A percentile compares a stretch with the other conserved stretches of the same genome.
Evolutionary conservation across 2,113 vertebrate species (phyloP).

Genomic region (Rafetus swinhoei): DNA sequence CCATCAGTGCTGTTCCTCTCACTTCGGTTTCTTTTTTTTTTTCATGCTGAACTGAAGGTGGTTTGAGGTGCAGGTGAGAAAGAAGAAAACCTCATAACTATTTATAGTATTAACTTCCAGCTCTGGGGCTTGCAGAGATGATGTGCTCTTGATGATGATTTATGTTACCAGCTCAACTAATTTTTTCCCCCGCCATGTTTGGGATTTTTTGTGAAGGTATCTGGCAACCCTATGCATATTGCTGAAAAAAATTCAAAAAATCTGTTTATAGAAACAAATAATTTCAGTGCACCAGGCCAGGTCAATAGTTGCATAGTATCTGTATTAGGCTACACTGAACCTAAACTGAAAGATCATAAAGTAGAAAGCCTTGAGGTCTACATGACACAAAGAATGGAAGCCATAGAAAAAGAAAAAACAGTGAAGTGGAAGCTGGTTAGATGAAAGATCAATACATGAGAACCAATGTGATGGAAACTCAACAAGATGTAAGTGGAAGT

Average conservation of each 20-base stretch:
- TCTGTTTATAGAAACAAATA: background rate
- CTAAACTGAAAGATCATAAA: background rate
- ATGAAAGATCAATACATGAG: background rate
- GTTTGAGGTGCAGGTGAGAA: constrained; percentile 43
- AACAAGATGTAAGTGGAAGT: background rate
- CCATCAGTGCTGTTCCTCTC: constrained; percentile 7
- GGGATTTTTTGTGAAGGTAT: too few relatives aligned
- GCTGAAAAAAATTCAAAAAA: background rate
- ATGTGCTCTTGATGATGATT: background rate
- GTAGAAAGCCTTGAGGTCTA: background rate
- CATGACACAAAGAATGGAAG: background rate
- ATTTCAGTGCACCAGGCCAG: background rate
- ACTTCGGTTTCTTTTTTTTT: background rate
- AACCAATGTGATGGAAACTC: background rate
- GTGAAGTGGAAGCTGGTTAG: background rate
- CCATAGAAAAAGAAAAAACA: background rate
- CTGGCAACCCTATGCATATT: too few relatives aligned
- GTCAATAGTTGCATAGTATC: background rate
- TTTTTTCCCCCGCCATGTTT: too few relatives aligned
- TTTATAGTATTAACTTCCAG: constrained; percentile 52
- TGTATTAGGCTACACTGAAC: background rate
- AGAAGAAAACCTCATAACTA: background rate
- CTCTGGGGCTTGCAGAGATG: background rate
- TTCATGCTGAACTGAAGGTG: constrained; percentile 34
- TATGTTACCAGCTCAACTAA: background rate